Conservation (phyloP, 30 jellyfish, hydroid and myxozoan species). For the Cassiopea xamachana region DNA sequence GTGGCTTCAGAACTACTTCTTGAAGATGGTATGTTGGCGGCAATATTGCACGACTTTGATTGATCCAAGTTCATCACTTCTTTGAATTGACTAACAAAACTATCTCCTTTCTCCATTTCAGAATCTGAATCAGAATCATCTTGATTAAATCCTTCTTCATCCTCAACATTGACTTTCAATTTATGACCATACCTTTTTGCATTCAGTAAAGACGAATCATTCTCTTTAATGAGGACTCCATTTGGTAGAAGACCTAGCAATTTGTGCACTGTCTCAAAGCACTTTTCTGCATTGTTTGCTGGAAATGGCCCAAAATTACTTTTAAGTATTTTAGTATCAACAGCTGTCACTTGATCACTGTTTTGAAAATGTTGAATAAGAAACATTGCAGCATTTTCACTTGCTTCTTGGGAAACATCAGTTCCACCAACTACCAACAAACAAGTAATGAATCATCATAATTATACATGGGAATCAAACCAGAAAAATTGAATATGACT, state of each 20-base stretch:
- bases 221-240: slow-evolving; percentile 20
- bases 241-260: slow-evolving; percentile 60
- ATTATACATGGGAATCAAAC: neutral
- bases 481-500: no score
- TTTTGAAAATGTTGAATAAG: slow-evolving; percentile 70
- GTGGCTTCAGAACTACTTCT: neutral
- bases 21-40: neutral
- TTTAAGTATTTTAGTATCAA: slow-evolving; percentile 72
- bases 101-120: slow-evolving; percentile 62
- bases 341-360: slow-evolving; percentile 59
- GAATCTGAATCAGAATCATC: slow-evolving; percentile 73
- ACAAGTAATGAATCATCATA: neutral
- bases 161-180: slow-evolving; percentile 56
- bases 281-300: slow-evolving; percentile 69
- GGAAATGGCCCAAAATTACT: slow-evolving; percentile 89
- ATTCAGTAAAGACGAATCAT: neutral
- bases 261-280: slow-evolving; percentile 77
- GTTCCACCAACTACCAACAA: slow-evolving; percentile 65
- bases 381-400: slow-evolving; percentile 86
- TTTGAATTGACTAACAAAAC: slow-evolving; percentile 65
- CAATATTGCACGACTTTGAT: slow-evolving; percentile 4
- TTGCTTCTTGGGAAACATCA: slow-evolving; percentile 70
- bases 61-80: slow-evolving; percentile 63
- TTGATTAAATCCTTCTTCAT: neutral
- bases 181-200: slow-evolving; percentile 75